Conservation (phyloP, 2,888 invertebrate species). For the Macrophya alboannulata region DNA sequence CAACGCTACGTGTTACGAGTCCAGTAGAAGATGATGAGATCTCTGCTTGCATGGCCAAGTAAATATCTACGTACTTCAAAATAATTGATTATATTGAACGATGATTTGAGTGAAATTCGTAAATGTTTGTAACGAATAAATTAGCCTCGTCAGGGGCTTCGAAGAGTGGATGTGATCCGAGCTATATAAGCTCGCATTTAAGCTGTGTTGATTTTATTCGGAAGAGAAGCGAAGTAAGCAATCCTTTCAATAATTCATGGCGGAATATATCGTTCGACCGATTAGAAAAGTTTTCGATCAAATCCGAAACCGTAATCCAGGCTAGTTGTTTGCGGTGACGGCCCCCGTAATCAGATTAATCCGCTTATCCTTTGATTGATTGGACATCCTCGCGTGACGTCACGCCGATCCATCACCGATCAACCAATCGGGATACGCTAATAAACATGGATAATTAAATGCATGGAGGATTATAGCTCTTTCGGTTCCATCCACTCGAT, state of each 20-base stretch:
- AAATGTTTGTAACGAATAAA: neutral
- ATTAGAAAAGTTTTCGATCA: conserved; percentile 70
- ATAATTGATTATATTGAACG: neutral
- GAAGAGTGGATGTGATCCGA: neutral
- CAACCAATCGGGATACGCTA: conserved; percentile 67
- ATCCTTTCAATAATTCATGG: conserved; percentile 61
- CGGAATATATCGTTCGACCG: conserved; percentile 49
- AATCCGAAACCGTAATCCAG: conserved; percentile 72
- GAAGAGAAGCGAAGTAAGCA: neutral
- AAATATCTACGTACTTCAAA: neutral
- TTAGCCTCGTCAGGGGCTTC: neutral
- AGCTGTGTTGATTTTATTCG: conserved; percentile 38
- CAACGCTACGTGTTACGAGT: neutral
- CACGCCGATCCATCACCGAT: conserved; percentile 71
- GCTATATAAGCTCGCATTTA: conserved; percentile 1
- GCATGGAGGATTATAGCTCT: conserved; percentile 62
- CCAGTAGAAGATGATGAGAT: neutral
- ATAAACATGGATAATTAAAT: conserved; percentile 72
- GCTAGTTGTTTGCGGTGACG: conserved; percentile 68
- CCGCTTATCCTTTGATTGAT: conserved; percentile 75
- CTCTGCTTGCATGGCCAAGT: neutral
- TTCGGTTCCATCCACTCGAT: conserved; percentile 21
- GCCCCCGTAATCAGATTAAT: conserved; percentile 71
- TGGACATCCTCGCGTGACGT: conserved; percentile 67
- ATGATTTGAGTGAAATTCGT: neutral